These are phyloP conservation scores for Ophion ventricosus DNA, from an alignment of 2,888 invertebrate genomes.

Conservation along the genomic window DNA sequence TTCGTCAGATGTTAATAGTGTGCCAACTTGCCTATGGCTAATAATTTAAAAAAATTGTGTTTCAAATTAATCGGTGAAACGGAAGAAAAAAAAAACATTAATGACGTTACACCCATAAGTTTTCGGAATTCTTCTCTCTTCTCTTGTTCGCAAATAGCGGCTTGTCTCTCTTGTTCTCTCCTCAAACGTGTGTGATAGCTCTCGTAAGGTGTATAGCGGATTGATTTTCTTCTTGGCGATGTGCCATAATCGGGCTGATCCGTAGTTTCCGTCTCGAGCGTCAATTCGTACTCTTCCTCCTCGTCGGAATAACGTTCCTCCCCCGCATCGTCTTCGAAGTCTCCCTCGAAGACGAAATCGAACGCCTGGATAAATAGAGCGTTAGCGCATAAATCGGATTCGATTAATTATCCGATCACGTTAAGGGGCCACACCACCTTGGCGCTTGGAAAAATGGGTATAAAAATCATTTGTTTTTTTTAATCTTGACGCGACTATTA, in stretches of 20 bases:
- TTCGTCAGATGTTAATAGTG: too few relatives aligned
- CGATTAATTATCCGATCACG: conserved; percentile 63
- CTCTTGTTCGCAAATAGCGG: conserved; percentile 33
- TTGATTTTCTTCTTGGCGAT: conserved; percentile 6
- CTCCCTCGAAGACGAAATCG: conserved; percentile 49
- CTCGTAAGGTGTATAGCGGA: conserved; percentile 10
- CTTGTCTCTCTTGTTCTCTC: conserved; percentile 43
- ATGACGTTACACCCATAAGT: conserved; percentile 70
- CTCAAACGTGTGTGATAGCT: conserved; percentile 30
- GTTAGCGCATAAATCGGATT: conserved; percentile 55
- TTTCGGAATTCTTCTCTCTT: conserved; percentile 57
- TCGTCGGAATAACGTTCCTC: conserved; percentile 42
- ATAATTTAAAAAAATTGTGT: too few relatives aligned
- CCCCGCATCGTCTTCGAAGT: conserved; percentile 39
- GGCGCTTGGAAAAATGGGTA: too few relatives aligned
- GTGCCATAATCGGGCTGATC: conserved; percentile 12
- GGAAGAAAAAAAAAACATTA: not conserved
- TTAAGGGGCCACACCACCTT: too few relatives aligned
- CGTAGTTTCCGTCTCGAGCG: conserved; percentile 3
- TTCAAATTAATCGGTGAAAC: too few relatives aligned
- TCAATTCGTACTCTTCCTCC: conserved; percentile 44
- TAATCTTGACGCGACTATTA: too few relatives aligned
- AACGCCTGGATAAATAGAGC: conserved; percentile 44
- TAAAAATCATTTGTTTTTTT: too few relatives aligned
- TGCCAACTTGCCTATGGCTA: too few relatives aligned